phyloP scores from a whole-genome alignment of 2,797 vertebrate species.

The Platalea minor region DNA sequence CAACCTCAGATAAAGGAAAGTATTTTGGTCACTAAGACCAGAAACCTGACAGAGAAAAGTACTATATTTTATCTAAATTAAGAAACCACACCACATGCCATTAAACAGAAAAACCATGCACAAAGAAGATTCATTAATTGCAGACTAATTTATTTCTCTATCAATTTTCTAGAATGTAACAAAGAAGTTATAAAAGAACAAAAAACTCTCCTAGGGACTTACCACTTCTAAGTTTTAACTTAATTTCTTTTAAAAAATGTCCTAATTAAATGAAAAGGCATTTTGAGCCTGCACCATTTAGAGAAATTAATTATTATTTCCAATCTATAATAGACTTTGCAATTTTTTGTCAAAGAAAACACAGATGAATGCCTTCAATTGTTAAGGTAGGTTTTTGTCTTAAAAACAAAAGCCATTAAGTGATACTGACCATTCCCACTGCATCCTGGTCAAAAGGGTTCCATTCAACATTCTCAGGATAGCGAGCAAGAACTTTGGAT shows the following conservation, averaged over 20 bases:
- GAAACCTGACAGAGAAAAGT: neutral
- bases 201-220: neutral
- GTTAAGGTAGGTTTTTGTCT: neutral
- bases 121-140: neutral
- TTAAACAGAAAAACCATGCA: neutral
- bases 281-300: neutral
- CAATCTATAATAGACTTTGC: neutral
- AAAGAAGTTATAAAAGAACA: neutral
- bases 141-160: neutral
- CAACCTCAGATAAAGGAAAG: neutral
- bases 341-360: neutral
- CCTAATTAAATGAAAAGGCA: neutral
- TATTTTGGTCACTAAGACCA: neutral
- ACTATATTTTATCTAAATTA: neutral
- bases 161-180: neutral
- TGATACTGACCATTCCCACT: conserved; percentile 93
- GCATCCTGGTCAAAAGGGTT: conserved; percentile 99
- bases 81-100: neutral
- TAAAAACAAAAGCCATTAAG: neutral
- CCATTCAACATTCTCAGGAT: conserved; percentile 98
- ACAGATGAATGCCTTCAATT: neutral
- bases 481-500: conserved; percentile 97
- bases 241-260: neutral
- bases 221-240: neutral
- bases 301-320: neutral